phyloP scores from a whole-genome alignment of 2,888 invertebrate species.

The Venusia cambrica region DNA sequence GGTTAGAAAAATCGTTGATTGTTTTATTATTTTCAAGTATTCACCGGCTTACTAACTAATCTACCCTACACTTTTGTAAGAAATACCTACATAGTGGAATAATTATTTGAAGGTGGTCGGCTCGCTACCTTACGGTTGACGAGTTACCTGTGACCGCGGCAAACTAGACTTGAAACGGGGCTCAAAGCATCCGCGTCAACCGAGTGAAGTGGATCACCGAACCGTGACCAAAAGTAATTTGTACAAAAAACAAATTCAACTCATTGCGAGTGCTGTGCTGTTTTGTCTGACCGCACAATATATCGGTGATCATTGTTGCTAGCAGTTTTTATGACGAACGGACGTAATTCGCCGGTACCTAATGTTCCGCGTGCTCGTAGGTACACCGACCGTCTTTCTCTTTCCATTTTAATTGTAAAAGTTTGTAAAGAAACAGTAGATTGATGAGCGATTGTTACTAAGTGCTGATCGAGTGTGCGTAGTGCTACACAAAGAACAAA shows the following conservation, averaged over 20 bases:
- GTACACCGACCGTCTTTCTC: conserved; percentile 49
- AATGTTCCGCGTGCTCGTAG: conserved; percentile 62
- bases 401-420: conserved; percentile 49
- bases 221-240: conserved; percentile 80
- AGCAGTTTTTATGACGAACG: conserved; percentile 64
- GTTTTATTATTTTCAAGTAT: conserved; percentile 20
- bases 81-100: conserved; percentile 12
- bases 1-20: conserved; percentile 43
- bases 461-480: conserved; percentile 31
- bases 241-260: conserved; percentile 78
- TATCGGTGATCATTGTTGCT: conserved; percentile 75
- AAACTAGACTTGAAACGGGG: conserved; percentile 47
- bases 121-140: conserved; percentile 40
- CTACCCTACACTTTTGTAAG: conserved; percentile 18
- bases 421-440: conserved; percentile 22
- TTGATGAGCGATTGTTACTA: conserved; percentile 28
- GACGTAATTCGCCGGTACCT: conserved; percentile 67
- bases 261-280: conserved; percentile 77
- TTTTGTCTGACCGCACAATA: conserved; percentile 79
- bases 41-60: too few species aligned
- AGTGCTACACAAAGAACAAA: conserved; percentile 40
- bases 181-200: conserved; percentile 47
- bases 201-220: conserved; percentile 71
- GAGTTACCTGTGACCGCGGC: conserved; percentile 43
- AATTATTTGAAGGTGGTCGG: conserved; percentile 32